Conservation (phyloP, 2,113 vertebrate species). For the cattle (Bos taurus) region DNA sequence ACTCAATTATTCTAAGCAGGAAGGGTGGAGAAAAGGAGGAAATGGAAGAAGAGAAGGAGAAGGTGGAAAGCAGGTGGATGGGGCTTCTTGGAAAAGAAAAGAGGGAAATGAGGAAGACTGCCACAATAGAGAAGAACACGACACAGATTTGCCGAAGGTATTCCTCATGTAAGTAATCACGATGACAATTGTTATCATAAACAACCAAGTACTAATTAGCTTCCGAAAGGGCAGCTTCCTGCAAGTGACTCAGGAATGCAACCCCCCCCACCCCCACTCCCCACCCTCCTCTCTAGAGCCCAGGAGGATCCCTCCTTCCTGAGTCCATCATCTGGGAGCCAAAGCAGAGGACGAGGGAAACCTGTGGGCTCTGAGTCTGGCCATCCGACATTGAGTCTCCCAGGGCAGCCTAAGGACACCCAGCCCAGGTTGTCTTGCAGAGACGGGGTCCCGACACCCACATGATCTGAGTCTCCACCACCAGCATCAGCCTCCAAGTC, state of each 20-base stretch:
- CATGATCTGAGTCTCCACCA: background rate
- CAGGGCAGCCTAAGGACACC: background rate
- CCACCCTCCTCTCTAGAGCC: background rate
- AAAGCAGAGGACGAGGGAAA: background rate
- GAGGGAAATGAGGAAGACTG: background rate
- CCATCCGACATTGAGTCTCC: background rate
- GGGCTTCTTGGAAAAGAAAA: background rate
- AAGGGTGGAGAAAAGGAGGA: background rate
- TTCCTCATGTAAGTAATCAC: slow-evolving; percentile 32
- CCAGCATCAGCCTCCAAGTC: no score
- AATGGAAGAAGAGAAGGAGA: background rate
- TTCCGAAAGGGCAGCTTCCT: slow-evolving; percentile 49
- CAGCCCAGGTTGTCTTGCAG: fast-evolving
- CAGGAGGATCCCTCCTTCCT: background rate
- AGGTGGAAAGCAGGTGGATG: background rate
- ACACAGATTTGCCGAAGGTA: background rate
- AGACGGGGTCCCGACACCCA: background rate
- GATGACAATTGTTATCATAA: slow-evolving; percentile 46
- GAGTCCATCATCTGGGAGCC: background rate
- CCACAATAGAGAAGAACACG: background rate
- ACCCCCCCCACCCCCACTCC: background rate
- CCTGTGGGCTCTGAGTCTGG: background rate
- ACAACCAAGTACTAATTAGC: slow-evolving; percentile 53
- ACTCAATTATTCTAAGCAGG: background rate
- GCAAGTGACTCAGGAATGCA: slow-evolving; percentile 3